Evolutionary conservation across 2,113 vertebrate genomes (phyloP).

Genomic region (Tichodroma muraria): DNA sequence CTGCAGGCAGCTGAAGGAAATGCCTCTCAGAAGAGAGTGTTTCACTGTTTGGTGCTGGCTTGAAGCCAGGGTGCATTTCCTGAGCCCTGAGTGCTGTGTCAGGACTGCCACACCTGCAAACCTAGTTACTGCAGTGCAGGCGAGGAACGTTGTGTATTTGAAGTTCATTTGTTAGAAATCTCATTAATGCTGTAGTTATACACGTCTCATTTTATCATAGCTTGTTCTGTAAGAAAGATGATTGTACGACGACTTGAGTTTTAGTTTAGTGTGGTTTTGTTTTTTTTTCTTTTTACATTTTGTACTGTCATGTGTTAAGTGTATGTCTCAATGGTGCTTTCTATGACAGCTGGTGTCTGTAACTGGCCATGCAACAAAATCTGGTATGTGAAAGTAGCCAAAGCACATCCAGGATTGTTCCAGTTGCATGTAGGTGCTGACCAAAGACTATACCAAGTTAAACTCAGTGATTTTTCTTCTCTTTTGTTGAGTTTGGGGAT

Average conservation of each 20-base stretch:
- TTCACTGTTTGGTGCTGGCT: slow-evolving; percentile 66
- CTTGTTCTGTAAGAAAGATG: slow-evolving; percentile 69
- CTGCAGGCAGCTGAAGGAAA: slow-evolving; percentile 67
- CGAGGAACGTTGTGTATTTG: slow-evolving; percentile 43
- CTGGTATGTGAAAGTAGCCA: slow-evolving; percentile 46
- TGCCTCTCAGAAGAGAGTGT: slow-evolving; percentile 18
- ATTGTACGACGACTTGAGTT: slow-evolving; percentile 72
- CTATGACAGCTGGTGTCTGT: slow-evolving; percentile 48
- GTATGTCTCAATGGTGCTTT: slow-evolving; percentile 22
- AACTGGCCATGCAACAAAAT: slow-evolving; percentile 43
- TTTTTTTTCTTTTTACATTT: not conserved
- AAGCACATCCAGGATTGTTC: slow-evolving; percentile 25
- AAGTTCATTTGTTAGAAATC: slow-evolving; percentile 62
- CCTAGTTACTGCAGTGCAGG: slow-evolving; percentile 42
- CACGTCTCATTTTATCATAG: slow-evolving; percentile 70
- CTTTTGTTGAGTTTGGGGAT: slow-evolving; percentile 24
- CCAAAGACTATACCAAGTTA: slow-evolving; percentile 64
- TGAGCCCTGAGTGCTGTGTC: slow-evolving; percentile 52
- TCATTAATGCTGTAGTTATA: slow-evolving; percentile 76
- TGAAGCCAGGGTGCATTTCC: slow-evolving; percentile 60
- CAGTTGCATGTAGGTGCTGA: slow-evolving; percentile 41
- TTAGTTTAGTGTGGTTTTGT: slow-evolving; percentile 62
- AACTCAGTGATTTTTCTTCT: slow-evolving; percentile 46
- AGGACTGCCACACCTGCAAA: slow-evolving; percentile 63
- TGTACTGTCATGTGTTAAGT: slow-evolving; percentile 57